Base-by-base conservation (phyloP, 2,113 vertebrate species). In the Sylvietta virens region DNA sequence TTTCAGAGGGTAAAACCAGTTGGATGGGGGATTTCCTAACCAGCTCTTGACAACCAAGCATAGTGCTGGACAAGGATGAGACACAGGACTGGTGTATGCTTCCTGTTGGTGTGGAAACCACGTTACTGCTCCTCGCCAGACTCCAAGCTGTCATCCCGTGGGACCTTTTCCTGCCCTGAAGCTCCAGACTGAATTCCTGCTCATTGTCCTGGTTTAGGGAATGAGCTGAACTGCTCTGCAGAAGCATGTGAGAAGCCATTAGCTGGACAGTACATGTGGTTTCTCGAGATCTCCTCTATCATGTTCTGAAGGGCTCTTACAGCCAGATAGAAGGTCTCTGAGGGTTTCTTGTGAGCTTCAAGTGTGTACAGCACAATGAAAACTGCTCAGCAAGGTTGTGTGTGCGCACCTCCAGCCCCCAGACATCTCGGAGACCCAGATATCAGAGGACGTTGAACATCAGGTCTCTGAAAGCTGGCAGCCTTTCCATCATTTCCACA, bases 21-120 rank as follows among this genome's bases (percentile, higher is more conserved):
- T 40, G 61, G 27, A 45, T 0, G 9, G 17, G 22, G 23, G 70
- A 24, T 73, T 96, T 88, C 66, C 48, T 67, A 66, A 24, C 12
- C 30, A 28, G 13, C 9, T 78, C 65, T 42, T 30, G 30, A 62
- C 30, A 56, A 6, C 17, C 27, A 42, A 14, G 21, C 33, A 6
- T 8, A 17, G 40, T 76, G 28, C 44, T 73, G 64, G 54, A 9
- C 37, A 11, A 40, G 53, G 50, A 17, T 31, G 51, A 66, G 81
- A 53, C 39, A 18, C 0, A 0, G 11, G 31, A 30, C 56, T n/a
- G 39, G 33, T 21, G 13, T 4, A 3, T 5, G 31, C 11, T n/a
- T 12, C 18, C 44, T 73, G n/a, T 28, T 60, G 44, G 20, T 37
- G 23, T 61, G 50, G 26, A 81, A 87, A 72, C 10, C 13, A 31